Percentiles rank a stretch among this genome's conserved stretches.
Conservation (phyloP, 2,888 invertebrate species). For the Cheilosia variabilis region DNA sequence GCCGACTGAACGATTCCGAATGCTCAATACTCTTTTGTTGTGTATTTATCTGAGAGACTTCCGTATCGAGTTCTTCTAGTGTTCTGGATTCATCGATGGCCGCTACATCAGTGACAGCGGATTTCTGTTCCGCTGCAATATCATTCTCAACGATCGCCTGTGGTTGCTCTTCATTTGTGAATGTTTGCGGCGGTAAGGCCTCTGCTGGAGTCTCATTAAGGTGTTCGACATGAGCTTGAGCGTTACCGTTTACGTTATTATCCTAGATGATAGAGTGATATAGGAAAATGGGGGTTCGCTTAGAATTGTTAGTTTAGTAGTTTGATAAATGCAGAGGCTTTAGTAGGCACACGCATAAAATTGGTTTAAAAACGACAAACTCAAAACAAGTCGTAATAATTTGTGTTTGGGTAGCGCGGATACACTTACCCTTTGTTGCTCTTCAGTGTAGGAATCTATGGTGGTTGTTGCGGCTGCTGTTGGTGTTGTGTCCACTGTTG, state of each 20-base stretch:
- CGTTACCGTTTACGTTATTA: conserved; percentile 78
- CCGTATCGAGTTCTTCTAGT: conserved; percentile 83
- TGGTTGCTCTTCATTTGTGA: conserved; percentile 44
- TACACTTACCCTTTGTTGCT: conserved; percentile 75
- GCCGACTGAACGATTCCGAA: conserved; percentile 83
- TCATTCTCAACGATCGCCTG: conserved; percentile 72
- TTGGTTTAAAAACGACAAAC: conserved; percentile 55
- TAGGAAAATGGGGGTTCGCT: conserved; percentile 70
- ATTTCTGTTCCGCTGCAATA: conserved; percentile 64
- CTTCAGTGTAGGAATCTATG: conserved; percentile 65
- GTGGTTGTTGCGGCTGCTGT: conserved; percentile 49
- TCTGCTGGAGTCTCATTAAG: conserved; percentile 57
- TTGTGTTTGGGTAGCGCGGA: not conserved
- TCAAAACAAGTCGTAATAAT: conserved; percentile 37
- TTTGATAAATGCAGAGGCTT: conserved; percentile 69
- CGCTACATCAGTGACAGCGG: conserved; percentile 60
- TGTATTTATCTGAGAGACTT: conserved; percentile 84
- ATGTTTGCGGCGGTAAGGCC: conserved; percentile 52
- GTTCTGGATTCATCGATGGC: conserved; percentile 81
- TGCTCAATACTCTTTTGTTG: conserved; percentile 81
- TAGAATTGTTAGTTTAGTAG: conserved; percentile 71
- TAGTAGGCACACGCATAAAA: conserved; percentile 74
- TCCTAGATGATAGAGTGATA: conserved; percentile 76
- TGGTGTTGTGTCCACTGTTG: conserved; percentile 50
- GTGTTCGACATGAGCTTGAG: conserved; percentile 69